A percentile compares a stretch with the other conserved stretches of the same genome.
Conservation (phyloP, 2,113 vertebrate species). For the Amazona vittata region DNA sequence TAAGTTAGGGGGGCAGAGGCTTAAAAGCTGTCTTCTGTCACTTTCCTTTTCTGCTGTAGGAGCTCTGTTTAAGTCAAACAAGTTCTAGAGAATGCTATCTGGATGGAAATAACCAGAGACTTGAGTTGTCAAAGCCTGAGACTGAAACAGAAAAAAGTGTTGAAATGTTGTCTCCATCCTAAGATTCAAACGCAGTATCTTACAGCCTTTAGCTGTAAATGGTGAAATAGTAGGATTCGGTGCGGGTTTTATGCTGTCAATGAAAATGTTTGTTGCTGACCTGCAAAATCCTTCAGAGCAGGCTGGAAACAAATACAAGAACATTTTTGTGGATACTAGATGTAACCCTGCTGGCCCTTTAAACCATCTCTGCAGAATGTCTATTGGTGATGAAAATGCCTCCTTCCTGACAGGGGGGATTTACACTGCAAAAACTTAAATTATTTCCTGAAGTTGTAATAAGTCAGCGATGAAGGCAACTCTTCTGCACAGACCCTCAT, state of each 20-base stretch:
- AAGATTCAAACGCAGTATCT: background rate
- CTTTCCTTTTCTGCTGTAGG: background rate
- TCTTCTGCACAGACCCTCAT: background rate
- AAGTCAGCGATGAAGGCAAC: background rate
- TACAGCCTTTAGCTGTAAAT: background rate
- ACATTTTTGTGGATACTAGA: background rate
- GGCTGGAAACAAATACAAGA: background rate
- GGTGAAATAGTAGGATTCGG: background rate
- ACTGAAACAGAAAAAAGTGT: background rate
- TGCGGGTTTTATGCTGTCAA: background rate
- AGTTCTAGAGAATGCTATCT: background rate
- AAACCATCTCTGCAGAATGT: background rate
- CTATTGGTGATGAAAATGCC: background rate
- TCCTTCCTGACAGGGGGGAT: background rate
- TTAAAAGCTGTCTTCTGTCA: background rate
- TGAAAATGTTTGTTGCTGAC: background rate
- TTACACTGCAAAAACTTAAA: background rate
- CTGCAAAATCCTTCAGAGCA: background rate
- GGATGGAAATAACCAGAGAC: background rate
- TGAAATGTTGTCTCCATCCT: background rate
- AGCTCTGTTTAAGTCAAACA: background rate
- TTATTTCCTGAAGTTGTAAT: background rate
- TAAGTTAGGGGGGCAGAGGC: background rate
- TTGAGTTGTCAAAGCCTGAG: background rate
- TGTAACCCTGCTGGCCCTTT: background rate